phyloP scores from a whole-genome alignment of 2,888 invertebrate genomes.

The Mythimna pallens region DNA sequence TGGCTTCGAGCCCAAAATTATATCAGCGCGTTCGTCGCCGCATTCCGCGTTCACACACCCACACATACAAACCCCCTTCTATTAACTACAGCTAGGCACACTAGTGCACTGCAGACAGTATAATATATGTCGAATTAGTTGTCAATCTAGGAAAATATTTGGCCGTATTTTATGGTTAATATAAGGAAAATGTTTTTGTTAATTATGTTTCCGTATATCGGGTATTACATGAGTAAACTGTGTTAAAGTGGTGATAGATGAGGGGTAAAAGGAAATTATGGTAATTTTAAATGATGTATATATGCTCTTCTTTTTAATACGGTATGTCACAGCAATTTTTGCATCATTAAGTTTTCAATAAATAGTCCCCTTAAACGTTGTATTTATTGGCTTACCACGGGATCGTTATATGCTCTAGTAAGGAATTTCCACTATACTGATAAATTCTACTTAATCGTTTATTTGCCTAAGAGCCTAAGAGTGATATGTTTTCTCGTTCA shows the following conservation, averaged over 20 bases:
- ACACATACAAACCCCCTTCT: conserved; percentile 63
- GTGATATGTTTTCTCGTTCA: neutral
- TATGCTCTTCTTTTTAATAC: neutral
- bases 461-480: neutral
- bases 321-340: neutral
- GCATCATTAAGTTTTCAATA: neutral
- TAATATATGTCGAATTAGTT: conserved; percentile 38
- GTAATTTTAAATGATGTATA: neutral
- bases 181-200: conserved; percentile 4
- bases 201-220: neutral
- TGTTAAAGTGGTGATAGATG: neutral
- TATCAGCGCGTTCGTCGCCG: conserved; percentile 80
- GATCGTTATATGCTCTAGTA: too few species aligned
- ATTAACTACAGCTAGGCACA: conserved; percentile 50
- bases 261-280: neutral
- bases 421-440: neutral
- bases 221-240: too few species aligned
- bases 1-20: conserved; percentile 81
- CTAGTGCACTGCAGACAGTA: conserved; percentile 31
- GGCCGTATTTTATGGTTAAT: conserved; percentile 8
- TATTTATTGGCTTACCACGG: neutral
- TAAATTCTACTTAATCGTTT: neutral
- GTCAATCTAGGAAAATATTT: conserved; percentile 30
- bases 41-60: conserved; percentile 82
- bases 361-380: neutral